Conservation (phyloP, 2,113 vertebrate species). For the Epinephelus fuscoguttatus region DNA sequence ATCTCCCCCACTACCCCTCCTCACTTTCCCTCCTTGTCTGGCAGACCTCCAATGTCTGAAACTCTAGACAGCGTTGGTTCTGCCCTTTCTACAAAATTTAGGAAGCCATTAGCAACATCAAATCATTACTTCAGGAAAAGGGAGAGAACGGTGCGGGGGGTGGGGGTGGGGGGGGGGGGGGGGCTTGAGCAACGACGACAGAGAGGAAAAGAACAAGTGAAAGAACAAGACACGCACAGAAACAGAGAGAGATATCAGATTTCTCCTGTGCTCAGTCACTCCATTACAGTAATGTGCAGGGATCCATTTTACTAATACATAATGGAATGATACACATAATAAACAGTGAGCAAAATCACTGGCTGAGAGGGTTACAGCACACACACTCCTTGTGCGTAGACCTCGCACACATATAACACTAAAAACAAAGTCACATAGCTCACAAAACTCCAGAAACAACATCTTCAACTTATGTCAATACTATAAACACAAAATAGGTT, state of each 20-base stretch:
- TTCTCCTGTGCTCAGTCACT: slow-evolving; percentile 90
- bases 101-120: slow-evolving; percentile 96
- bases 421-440: neutral
- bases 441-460: neutral
- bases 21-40: slow-evolving; percentile 74
- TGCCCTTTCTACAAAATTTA: slow-evolving; percentile 93
- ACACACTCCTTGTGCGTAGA: neutral
- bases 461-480: neutral
- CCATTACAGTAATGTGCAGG: slow-evolving; percentile 91
- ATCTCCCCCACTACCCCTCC: neutral
- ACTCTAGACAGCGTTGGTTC: slow-evolving; percentile 89
- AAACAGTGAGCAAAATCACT: slow-evolving; percentile 73
- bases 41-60: slow-evolving; percentile 84
- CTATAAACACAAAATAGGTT: neutral
- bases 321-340: slow-evolving; percentile 79
- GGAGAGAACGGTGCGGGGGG: slow-evolving; percentile 40
- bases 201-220: slow-evolving; percentile 52
- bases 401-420: neutral
- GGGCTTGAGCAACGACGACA: slow-evolving; percentile 2
- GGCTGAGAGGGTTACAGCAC: slow-evolving; percentile 36
- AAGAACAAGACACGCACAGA: slow-evolving; percentile 58
- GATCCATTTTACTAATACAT: slow-evolving; percentile 86
- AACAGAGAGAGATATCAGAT: slow-evolving; percentile 82
- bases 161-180: neutral
- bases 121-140: slow-evolving; percentile 88